Conservation (phyloP, 2,888 invertebrate genomes). For the Autographa gamma region DNA sequence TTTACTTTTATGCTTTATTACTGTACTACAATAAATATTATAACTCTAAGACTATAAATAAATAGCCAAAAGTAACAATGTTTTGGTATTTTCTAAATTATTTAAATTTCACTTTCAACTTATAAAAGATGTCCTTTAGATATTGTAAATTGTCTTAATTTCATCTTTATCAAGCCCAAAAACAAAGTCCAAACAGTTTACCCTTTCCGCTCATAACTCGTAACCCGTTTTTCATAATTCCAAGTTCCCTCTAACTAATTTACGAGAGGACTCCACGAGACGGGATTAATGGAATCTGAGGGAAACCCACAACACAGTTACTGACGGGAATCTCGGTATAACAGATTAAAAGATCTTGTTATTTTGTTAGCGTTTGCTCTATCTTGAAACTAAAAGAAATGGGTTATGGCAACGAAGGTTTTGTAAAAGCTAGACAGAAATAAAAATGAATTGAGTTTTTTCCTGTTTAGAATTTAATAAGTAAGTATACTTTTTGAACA, state of each 20-base stretch:
- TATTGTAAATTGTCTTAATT: background rate
- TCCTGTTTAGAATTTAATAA: too few species aligned
- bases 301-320: conserved; percentile 62
- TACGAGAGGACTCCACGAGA: conserved; percentile 76
- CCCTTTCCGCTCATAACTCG: conserved; percentile 26
- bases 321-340: conserved; percentile 20
- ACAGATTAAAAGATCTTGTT: conserved; percentile 36
- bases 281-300: conserved; percentile 78
- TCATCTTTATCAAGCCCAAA: background rate
- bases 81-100: background rate
- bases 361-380: background rate
- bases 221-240: conserved; percentile 55
- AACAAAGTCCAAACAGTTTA: background rate
- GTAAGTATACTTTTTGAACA: too few species aligned
- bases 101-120: too few species aligned
- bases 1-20: too few species aligned
- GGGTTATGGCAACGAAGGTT: background rate
- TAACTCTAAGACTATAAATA: too few species aligned
- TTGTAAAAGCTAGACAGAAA: background rate
- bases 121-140: background rate
- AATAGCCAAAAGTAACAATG: too few species aligned
- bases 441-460: too few species aligned
- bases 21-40: too few species aligned
- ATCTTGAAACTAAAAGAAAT: background rate
- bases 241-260: conserved; percentile 76